phyloP scores from a whole-genome alignment of 2,797 vertebrate species.

The Hippoglossus hippoglossus region DNA sequence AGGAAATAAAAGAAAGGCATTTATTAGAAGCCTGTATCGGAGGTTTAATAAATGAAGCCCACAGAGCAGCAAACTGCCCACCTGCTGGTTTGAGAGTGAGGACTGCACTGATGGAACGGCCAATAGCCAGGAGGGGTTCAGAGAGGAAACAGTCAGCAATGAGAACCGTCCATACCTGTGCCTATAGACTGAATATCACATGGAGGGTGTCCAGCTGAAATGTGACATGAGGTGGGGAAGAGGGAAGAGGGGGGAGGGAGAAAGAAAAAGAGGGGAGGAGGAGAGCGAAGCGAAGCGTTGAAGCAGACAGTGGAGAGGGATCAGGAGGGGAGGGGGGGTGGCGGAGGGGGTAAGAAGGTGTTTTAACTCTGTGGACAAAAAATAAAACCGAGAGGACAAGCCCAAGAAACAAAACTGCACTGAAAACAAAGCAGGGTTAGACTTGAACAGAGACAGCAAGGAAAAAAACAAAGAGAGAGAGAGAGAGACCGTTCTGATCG shows the following conservation, averaged over 20 bases:
- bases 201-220: conserved; percentile 90
- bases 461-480: conserved; percentile 10
- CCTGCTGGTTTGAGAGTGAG: conserved; percentile 50
- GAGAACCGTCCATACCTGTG: conserved; percentile 89
- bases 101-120: conserved; percentile 57
- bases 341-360: conserved; percentile 40
- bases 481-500: not conserved
- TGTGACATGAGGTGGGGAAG: conserved; percentile 72
- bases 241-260: conserved; percentile 64
- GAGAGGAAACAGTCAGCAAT: conserved; percentile 53
- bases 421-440: conserved; percentile 23
- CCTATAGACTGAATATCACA: conserved; percentile 96
- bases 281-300: conserved; percentile 54
- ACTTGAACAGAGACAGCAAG: conserved; percentile 15
- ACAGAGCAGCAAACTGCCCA: conserved; percentile 66
- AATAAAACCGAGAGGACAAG: conserved; percentile 30
- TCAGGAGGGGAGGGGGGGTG: conserved; percentile 9
- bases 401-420: conserved; percentile 23
- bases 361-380: too few relatives aligned
- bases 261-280: conserved; percentile 5
- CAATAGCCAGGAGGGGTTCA: conserved; percentile 24
- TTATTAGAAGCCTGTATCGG: conserved; percentile 40
- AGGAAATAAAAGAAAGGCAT: conserved; percentile 60
- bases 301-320: conserved; percentile 45
- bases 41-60: conserved; percentile 64